A percentile compares a stretch with the other conserved stretches of the same genome.
phyloP scores from a whole-genome alignment of 1,140 invertebrate species.

The Idris sp. region DNA sequence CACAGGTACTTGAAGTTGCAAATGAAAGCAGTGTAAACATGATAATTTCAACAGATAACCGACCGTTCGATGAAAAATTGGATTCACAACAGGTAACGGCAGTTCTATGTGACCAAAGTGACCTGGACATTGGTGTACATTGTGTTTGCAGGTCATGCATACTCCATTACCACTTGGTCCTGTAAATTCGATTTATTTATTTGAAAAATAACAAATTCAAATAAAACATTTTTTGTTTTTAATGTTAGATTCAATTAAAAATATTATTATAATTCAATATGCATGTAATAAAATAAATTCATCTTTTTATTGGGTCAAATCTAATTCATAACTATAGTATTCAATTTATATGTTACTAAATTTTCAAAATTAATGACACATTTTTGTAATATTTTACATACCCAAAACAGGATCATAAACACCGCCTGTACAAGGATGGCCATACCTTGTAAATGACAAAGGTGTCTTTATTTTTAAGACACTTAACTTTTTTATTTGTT shows the following conservation, averaged over 20 bases:
- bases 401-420: slow-evolving; percentile 91
- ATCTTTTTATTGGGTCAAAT: too few relatives aligned
- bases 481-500: slow-evolving; percentile 93
- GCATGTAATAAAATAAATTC: too few relatives aligned
- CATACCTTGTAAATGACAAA: slow-evolving; percentile 90
- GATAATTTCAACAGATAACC: slow-evolving; percentile 83
- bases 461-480: slow-evolving; percentile 91
- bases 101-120: slow-evolving; percentile 97
- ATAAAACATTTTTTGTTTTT: background rate
- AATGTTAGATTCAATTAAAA: too few relatives aligned
- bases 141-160: slow-evolving; percentile 89
- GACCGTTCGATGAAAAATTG: slow-evolving; percentile 89
- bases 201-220: background rate
- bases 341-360: too few relatives aligned
- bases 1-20: slow-evolving; percentile 85
- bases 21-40: slow-evolving; percentile 84
- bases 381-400: slow-evolving; percentile 64
- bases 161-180: slow-evolving; percentile 82
- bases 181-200: slow-evolving; percentile 42
- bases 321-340: too few relatives aligned
- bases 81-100: slow-evolving; percentile 94
- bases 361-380: background rate
- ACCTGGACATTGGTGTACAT: slow-evolving; percentile 86
- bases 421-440: slow-evolving; percentile 89
- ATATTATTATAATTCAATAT: too few relatives aligned